A percentile compares a stretch with the other conserved stretches of the same genome.
phyloP scores from a whole-genome alignment of 2,888 invertebrate genomes.

The Rotaria sp. region DNA sequence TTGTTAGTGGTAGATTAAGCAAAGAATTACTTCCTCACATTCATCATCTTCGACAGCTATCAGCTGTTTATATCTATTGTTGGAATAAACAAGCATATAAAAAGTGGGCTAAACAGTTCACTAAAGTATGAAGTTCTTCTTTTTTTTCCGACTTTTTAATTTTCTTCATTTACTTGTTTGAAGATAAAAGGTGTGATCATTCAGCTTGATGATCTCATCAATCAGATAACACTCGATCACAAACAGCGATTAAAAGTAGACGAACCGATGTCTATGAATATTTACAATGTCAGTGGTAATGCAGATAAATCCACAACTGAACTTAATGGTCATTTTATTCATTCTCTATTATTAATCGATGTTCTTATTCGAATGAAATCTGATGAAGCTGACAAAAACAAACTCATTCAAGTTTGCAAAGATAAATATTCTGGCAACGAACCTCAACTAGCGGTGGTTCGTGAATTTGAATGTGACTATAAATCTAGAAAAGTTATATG shows the following conservation, averaged over 20 bases:
- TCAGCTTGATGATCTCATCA: background rate
- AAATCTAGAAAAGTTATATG: background rate
- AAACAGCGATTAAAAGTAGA: background rate
- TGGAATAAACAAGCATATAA: background rate
- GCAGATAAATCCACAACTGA: background rate
- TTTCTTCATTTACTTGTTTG: background rate
- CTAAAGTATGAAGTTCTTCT: background rate
- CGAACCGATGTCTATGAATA: background rate
- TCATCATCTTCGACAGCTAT: background rate
- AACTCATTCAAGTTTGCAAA: background rate
- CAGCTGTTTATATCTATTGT: background rate
- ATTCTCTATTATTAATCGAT: background rate
- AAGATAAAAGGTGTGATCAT: background rate
- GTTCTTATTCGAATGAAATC: conserved; percentile 6
- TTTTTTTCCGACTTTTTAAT: no score
- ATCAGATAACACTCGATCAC: background rate
- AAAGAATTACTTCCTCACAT: background rate
- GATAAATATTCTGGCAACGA: background rate
- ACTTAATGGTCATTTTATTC: background rate
- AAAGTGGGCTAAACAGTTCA: background rate
- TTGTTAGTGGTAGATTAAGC: background rate
- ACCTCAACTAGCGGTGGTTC: background rate
- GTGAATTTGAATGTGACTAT: background rate
- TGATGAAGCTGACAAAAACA: background rate
- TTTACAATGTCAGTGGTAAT: background rate